phyloP scores from a whole-genome alignment of 1,140 invertebrate species.

The Grapholita molesta region DNA sequence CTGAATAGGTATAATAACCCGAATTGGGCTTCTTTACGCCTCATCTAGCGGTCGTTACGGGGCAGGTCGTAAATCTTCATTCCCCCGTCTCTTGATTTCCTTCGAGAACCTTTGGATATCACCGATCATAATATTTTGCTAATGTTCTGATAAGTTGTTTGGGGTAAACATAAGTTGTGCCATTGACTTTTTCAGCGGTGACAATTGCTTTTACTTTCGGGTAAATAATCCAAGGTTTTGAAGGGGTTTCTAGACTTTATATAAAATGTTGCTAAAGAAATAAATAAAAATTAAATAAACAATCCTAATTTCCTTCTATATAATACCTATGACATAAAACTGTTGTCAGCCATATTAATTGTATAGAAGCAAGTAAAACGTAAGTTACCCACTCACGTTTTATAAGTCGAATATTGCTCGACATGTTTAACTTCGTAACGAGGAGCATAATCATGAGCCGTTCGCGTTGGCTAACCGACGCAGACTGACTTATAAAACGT shows the following conservation, averaged over 20 bases:
- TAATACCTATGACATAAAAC: too few species aligned
- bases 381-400: too few species aligned
- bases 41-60: conserved; percentile 74
- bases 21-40: conserved; percentile 74
- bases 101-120: conserved; percentile 59
- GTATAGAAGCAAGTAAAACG: too few species aligned
- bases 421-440: too few species aligned
- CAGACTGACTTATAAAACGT: too few species aligned
- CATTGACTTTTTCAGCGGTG: not conserved
- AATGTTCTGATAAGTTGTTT: conserved; percentile 16
- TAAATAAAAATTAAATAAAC: not conserved
- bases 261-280: not conserved
- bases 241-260: not conserved
- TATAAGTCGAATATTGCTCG: too few species aligned
- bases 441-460: too few species aligned
- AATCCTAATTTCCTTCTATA: not conserved
- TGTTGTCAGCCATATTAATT: too few species aligned
- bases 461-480: too few species aligned
- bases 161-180: not conserved
- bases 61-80: conserved; percentile 72
- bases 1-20: conserved; percentile 55
- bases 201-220: not conserved
- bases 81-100: conserved; percentile 44
- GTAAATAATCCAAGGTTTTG: not conserved
- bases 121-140: conserved; percentile 49